Evolutionary conservation across 2,797 vertebrate genomes (phyloP), one percentile per base, ranked within the genome.

Genomic region (Hippopotamyrus pictus): DNA sequence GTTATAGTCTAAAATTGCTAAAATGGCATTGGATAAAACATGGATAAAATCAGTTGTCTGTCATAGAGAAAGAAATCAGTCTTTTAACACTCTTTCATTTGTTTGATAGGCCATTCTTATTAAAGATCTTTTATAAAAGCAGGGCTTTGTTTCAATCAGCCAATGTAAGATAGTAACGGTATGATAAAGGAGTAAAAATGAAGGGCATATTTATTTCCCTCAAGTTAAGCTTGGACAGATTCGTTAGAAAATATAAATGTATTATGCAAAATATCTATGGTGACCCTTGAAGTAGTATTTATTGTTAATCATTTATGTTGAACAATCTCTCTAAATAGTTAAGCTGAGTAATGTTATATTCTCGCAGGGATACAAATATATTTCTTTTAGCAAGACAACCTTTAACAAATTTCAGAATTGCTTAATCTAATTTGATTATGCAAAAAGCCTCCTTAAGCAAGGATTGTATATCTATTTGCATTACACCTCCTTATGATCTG

Each of bases 71-170:
- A 22, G 8, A 57, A 59, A 59, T 25, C 7, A 41, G 33, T 87
- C 86, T 87, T 54, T 87, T 87, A 87, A 87, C 86, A 87, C 86
- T 41, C 8, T 57, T 87, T 87, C 86, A 87, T 87, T 87, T 59
- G 11, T 85, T 29, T 85, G 82, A 50, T 85, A 50, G 9, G 41
- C 44, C 44, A 51, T 25, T 85, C 9, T 51, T 50, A 85, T 85
- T 85, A 85, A 85, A 51, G 25, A 22, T 22, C n/a, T 51, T 48
- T 51, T 29, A 50, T 85, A 51, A 29, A 46, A 85, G 48, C n/a
- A 12, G 22, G 44, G n/a, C 48, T 50, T 48, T 50, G 48, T 85
- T 25, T 85, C 41, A 82, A 1, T 82, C 41, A 46, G 41, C 37
- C 76, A 82, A 82, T 46, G 17, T 82, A 82, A 82, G 7, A 37